Base-by-base conservation (phyloP, 2,888 invertebrate species). In the Blera fallax region DNA sequence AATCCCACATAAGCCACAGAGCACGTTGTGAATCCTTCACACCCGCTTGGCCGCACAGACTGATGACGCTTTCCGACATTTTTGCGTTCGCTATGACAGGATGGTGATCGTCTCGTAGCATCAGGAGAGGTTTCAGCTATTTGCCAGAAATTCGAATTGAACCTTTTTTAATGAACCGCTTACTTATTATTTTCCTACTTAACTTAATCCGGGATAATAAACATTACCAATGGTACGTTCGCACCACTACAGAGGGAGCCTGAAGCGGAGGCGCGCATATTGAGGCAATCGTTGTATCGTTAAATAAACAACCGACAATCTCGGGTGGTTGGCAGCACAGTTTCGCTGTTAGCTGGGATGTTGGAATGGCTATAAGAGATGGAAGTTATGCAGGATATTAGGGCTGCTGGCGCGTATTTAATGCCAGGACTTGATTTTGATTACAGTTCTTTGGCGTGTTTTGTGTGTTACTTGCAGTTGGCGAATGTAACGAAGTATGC, bases 401-500 rank as follows among this genome's bases (percentile, higher is more conserved):
- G 52, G 21, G 69, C 50, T 69, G 48, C 24, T 64, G 74, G 64
- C 58, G 56, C 70, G 65, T 84, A 79, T 58, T 77, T 69, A 77
- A 69, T 74, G 64, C 79, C 37, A 40, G 40, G 79, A 84, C 73
- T 79, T 84, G 83, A 84, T 84, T 84, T 79, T 84, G 83, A 84
- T 84, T 84, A 79, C 83, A 74, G 40, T 79, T 74, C 83, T 69
- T 84, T 69, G 64, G 79, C 45, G 62, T 70, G 69, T 70, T 65
- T 34, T 70, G 79, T 64, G 64, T 52, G 43, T 52, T 60, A 27
- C 72, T 72, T 83, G 73, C 73, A 62, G 58, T 67, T 58, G 62
- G 62, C 69, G n/a, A n/a, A 69, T 78, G 69, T 64, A 73, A 62
- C 72, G 69, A 82, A 82, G 82, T 58, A 65, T 65, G 56, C 67